Base-by-base conservation (phyloP, 1,140 invertebrate species). In the Nasonia giraulti region DNA sequence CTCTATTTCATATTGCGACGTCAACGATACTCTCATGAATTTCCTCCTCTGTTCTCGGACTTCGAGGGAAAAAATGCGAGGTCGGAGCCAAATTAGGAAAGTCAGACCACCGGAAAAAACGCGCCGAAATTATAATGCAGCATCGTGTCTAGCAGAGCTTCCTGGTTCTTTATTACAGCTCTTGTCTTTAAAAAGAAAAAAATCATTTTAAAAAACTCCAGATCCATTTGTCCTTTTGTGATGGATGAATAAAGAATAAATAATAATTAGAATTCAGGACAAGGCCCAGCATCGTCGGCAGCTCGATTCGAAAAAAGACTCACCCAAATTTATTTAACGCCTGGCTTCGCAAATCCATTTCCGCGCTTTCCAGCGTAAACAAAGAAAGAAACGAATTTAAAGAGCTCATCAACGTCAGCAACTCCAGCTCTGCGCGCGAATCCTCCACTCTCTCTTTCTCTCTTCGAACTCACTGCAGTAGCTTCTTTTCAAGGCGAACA, bases 401-500 rank as follows among this genome's bases (percentile, higher is more conserved):
- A 62, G 55, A 62, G 55, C 55, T 62, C 55, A 62, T 62, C 50
- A 20, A 12, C 14, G 17, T 17, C 17, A 62, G 55, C 14, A 62
- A 62, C 55, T 62, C 55, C 14, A 20, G 17, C 5, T 62, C 20
- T 40, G 0, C 4, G 6, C 55, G 55, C 17, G 8, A 50, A 50
- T 50, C 20, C 17, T 62, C n/a, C 55, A 62, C 12, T 17, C 20
- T 62, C 55, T 62, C 55, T 62, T 62, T 62, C 20, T 62, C 14
- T 11, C 0, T 44, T 75, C 17, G 55, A n/a, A 5, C 55, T 10
- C 33, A 3, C 69, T 71, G 11, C 27, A 44, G 33, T 37, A 40
- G 4, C 37, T 71, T 74, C 73, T 74, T 75, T 75, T 44, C 20
- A 44, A 75, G 73, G 73, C 37, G 27, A 27, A 71, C 31, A 33